Base-by-base conservation (phyloP, 2,113 vertebrate species). In the Crotophaga sulcirostris region DNA sequence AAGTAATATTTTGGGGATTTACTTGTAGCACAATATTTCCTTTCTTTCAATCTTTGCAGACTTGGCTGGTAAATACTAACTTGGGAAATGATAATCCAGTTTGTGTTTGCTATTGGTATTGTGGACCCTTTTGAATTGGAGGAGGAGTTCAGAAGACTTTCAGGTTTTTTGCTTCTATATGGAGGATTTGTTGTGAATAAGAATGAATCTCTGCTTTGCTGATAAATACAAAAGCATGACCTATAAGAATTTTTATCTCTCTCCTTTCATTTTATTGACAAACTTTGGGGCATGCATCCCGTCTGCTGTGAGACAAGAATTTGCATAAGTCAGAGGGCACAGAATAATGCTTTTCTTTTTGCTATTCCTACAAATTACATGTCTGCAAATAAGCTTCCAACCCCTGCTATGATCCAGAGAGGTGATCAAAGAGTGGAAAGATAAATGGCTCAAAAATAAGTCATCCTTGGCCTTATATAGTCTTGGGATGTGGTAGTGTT, bases 251-350 rank as follows among this genome's bases (percentile, higher is more conserved):
- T 83, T 96, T 94, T 97, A 68, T 89, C 56, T 88, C 85, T 94
- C 77, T 84, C 40, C 26, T 91, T 93, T 94, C 60, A 55, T 59
- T 97, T 95, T 96, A 93, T 92, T 95, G 92, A 97, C 82, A 90
- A 92, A 96, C 66, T 87, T 94, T 70, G 44, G 55, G 64, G 26
- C 36, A 86, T 38, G 7, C 56, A 93, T 77, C 44, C 42, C 7
- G 1, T 78, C 73, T 95, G n/a, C 70, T 42, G 12, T 42, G 62
- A 93, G 64, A 73, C 10, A 63, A 38, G 51, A 74, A 97, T 98
- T 97, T 96, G 75, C 91, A 96, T 98, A 89, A 92, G 79, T 92
- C 38, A 63, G 24, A 89, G 56, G n/a, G 58, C 31, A 79, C 9
- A 91, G 25, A 84, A 64, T 36, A 94, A 75, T 93, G 29, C 9